Conservation (phyloP, 2,113 vertebrate genomes). For the Triplophysa rosa region DNA sequence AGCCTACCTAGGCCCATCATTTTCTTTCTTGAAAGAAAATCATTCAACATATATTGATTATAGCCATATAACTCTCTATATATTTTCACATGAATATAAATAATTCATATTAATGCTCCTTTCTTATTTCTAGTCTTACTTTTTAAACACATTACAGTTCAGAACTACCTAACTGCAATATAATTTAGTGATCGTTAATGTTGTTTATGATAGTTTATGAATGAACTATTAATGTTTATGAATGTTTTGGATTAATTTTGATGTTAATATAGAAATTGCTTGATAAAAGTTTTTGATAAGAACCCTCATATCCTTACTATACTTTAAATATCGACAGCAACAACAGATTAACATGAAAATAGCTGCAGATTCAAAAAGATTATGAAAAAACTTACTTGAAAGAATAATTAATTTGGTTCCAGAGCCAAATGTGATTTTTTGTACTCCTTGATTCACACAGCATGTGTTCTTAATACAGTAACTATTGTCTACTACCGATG, state of each 20-base stretch:
- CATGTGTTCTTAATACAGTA: slow-evolving; percentile 9
- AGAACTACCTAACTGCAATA: neutral
- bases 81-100: neutral
- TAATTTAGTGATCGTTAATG: too few species aligned
- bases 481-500: neutral
- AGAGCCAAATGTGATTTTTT: slow-evolving; percentile 10
- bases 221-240: too few species aligned
- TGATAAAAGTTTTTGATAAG: too few species aligned
- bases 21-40: neutral
- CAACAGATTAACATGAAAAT: neutral
- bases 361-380: neutral
- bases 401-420: slow-evolving; percentile 19
- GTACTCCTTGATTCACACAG: slow-evolving; percentile 32
- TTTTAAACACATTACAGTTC: neutral
- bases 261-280: neutral
- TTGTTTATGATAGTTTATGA: too few species aligned
- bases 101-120: neutral
- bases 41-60: neutral
- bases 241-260: too few species aligned
- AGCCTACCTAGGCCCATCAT: neutral
- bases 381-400: slow-evolving; percentile 43
- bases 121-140: neutral
- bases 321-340: too few species aligned
- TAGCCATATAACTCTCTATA: neutral
- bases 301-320: too few species aligned